Percentiles rank a stretch among this genome's conserved stretches.
Evolutionary conservation across 2,888 invertebrate genomes (phyloP).

Genomic region (Noctua comes): DNA sequence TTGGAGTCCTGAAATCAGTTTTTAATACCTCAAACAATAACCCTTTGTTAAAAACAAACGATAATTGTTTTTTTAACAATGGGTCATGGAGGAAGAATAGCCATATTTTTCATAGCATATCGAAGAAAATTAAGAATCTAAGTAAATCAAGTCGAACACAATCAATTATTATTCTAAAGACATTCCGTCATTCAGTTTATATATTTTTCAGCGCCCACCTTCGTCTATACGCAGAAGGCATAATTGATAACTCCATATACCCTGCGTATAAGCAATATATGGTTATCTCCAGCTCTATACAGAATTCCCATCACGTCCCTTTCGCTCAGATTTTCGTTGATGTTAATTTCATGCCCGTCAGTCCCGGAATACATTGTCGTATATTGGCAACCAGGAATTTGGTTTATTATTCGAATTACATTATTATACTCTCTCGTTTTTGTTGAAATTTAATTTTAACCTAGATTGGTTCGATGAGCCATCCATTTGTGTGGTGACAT

Average conservation of each 20-base stretch:
- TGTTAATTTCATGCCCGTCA: conserved; percentile 82
- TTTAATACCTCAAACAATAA: background rate
- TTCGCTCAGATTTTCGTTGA: conserved; percentile 73
- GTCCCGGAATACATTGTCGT: conserved; percentile 69
- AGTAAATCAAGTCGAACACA: background rate
- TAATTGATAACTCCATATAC: conserved; percentile 26
- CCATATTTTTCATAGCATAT: background rate
- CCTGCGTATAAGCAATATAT: conserved; percentile 21
- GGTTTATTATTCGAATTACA: conserved; percentile 59
- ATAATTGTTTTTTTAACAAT: background rate
- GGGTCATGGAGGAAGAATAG: background rate
- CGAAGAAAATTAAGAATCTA: background rate
- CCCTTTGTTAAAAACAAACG: no score
- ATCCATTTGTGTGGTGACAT: conserved; percentile 13
- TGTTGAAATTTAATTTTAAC: conserved; percentile 47
- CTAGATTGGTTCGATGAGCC: conserved; percentile 22
- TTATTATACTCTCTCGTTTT: conserved; percentile 49
- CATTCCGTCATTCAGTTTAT: background rate
- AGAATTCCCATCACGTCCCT: conserved; percentile 70
- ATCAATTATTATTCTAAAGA: no score
- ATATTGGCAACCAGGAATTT: conserved; percentile 66
- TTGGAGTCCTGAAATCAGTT: background rate
- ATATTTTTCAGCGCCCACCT: background rate
- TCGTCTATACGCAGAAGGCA: background rate
- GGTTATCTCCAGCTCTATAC: conserved; percentile 6